A percentile compares a stretch with the other conserved stretches of the same genome.
Evolutionary conservation across 2,113 vertebrate genomes (phyloP).

Genomic region (Xenopus borealis): DNA sequence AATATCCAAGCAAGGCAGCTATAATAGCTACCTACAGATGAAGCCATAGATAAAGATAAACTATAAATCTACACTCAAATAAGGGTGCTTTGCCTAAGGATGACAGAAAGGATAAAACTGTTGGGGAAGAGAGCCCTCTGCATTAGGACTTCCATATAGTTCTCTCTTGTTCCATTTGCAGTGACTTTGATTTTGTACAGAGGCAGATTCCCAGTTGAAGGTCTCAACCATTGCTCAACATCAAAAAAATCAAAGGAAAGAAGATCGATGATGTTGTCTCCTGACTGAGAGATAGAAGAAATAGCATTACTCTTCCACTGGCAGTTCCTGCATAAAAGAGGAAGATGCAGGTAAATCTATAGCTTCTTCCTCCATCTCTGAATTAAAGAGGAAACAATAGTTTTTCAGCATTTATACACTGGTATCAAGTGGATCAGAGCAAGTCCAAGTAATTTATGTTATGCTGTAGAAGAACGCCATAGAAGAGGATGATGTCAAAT

Average conservation of each 20-base stretch:
- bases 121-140: conserved; percentile 55
- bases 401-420: conserved; percentile 5
- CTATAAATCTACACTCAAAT: conserved; percentile 87
- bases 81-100: conserved; percentile 68
- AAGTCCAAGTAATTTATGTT: background rate
- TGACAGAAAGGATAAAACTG: conserved; percentile 63
- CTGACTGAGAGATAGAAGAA: conserved; percentile 32
- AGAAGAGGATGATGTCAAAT: too few species aligned
- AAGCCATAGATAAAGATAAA: conserved; percentile 97
- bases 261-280: conserved; percentile 21
- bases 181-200: conserved; percentile 53
- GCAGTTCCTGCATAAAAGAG: conserved; percentile 25
- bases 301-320: conserved; percentile 37
- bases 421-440: background rate
- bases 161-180: conserved; percentile 31
- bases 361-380: conserved; percentile 7
- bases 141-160: conserved; percentile 48
- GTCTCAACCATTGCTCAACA: conserved; percentile 37
- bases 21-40: conserved; percentile 95
- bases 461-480: too few species aligned
- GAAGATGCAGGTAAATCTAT: conserved; percentile 14
- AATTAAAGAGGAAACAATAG: conserved; percentile 12
- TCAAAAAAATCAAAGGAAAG: conserved; percentile 48
- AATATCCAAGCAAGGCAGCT: conserved; percentile 85
- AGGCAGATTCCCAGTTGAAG: conserved; percentile 29